Evolutionary conservation across 2,797 vertebrate genomes (phyloP).

Genomic region (Acipenser oxyrinchus): DNA sequence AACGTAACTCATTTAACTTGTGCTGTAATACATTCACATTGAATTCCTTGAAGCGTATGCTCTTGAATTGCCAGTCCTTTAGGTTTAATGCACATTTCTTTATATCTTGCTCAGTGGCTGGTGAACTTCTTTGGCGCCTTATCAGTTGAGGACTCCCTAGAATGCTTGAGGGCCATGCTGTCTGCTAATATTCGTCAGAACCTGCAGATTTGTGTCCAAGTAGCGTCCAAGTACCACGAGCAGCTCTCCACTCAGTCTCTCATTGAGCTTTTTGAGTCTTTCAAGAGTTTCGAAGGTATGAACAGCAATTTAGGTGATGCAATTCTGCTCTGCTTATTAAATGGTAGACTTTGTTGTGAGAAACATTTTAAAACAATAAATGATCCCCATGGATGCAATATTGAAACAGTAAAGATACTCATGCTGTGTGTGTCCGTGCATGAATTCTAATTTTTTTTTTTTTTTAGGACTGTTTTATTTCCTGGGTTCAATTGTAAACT

Average conservation of each 20-base stretch:
- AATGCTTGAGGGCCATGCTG: slow-evolving; percentile 94
- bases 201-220: slow-evolving; percentile 95
- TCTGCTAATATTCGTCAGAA: slow-evolving; percentile 98
- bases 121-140: slow-evolving; percentile 97
- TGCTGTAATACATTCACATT: not conserved
- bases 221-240: slow-evolving; percentile 96
- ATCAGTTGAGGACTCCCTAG: slow-evolving; percentile 94
- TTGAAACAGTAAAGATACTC: too few species aligned
- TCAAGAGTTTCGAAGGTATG: slow-evolving; percentile 97
- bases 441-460: not conserved
- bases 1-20: not conserved
- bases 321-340: too few species aligned
- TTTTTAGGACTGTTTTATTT: slow-evolving; percentile 91
- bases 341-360: too few species aligned
- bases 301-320: slow-evolving; percentile 11
- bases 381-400: too few species aligned
- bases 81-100: not conserved
- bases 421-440: not conserved
- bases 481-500: slow-evolving; percentile 97
- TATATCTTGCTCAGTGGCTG: slow-evolving; percentile 71
- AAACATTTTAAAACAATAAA: too few species aligned
- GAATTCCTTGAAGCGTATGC: not conserved
- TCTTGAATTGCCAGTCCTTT: not conserved
- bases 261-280: slow-evolving; percentile 95
- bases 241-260: slow-evolving; percentile 89